Conservation (phyloP, 2,113 vertebrate genomes). For the Tragulus kanchil region DNA sequence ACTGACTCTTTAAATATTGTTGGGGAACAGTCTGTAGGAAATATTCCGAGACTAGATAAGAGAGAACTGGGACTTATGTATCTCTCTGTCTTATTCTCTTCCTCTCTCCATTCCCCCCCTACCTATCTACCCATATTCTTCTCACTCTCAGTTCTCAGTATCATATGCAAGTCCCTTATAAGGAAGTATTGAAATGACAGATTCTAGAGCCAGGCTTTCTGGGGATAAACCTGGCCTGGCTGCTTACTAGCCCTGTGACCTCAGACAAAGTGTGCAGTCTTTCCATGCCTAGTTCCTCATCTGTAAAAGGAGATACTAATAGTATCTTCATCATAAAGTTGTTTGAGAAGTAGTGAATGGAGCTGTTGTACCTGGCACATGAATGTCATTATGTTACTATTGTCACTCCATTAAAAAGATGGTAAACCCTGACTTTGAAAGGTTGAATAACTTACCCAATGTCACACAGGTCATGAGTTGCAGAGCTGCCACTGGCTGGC, state of each 20-base stretch:
- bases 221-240: neutral
- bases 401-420: neutral
- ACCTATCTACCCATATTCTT: neutral
- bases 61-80: neutral
- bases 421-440: neutral
- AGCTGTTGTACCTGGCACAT: neutral
- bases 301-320: neutral
- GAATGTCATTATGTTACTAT: neutral
- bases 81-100: neutral
- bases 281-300: neutral
- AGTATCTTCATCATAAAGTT: neutral
- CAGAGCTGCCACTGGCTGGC: neutral
- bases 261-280: neutral
- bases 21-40: neutral
- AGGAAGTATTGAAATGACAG: neutral
- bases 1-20: slow-evolving; percentile 22
- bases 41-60: neutral
- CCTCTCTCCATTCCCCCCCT: neutral
- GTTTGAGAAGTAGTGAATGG: neutral
- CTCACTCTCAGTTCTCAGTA: neutral
- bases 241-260: neutral
- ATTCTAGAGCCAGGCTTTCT: neutral
- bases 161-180: neutral
- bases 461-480: neutral
- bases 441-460: neutral